A percentile compares a stretch with the other conserved stretches of the same genome.
Evolutionary conservation across 1,140 invertebrate genomes (phyloP).

Genomic region (Aphaenogaster floridana): DNA sequence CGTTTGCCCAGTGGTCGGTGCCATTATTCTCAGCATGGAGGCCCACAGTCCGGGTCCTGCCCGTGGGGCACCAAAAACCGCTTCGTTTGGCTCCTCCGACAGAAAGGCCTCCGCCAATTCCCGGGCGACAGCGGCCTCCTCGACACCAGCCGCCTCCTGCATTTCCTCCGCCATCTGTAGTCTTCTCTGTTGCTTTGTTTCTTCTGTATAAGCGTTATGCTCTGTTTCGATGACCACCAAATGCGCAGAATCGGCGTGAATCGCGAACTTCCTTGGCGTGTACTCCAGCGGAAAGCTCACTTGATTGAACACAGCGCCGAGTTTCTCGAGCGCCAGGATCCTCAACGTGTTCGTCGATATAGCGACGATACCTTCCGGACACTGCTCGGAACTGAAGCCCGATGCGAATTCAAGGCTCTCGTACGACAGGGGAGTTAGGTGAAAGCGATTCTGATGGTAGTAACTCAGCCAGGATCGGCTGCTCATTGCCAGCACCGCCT

Average conservation of each 20-base stretch:
- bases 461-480: conserved; percentile 99
- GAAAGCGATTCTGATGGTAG: conserved; percentile 98
- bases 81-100: conserved; percentile 97
- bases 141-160: conserved; percentile 97
- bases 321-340: conserved; percentile 99
- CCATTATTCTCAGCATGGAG: conserved; percentile 96
- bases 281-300: conserved; percentile 96
- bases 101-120: conserved; percentile 99
- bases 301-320: conserved; percentile 99
- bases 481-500: conserved; percentile 99
- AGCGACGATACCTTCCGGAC: conserved; percentile 99
- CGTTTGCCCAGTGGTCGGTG: conserved; percentile 94
- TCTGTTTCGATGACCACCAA: conserved; percentile 98
- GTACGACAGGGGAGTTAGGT: conserved; percentile 98
- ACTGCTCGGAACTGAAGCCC: conserved; percentile 99
- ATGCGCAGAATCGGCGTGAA: conserved; percentile 97
- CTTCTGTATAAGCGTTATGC: conserved; percentile 99
- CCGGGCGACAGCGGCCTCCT: conserved; percentile 97
- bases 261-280: conserved; percentile 98
- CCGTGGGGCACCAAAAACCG: conserved; percentile 97
- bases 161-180: conserved; percentile 97
- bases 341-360: conserved; percentile 99
- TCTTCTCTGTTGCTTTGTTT: conserved; percentile 97
- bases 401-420: conserved; percentile 99
- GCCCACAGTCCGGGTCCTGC: conserved; percentile 99